Evolutionary conservation across 2,113 vertebrate species (phyloP), one percentile per base, ranked within the genome.

Genomic region (Nothoprocta pentlandii): DNA sequence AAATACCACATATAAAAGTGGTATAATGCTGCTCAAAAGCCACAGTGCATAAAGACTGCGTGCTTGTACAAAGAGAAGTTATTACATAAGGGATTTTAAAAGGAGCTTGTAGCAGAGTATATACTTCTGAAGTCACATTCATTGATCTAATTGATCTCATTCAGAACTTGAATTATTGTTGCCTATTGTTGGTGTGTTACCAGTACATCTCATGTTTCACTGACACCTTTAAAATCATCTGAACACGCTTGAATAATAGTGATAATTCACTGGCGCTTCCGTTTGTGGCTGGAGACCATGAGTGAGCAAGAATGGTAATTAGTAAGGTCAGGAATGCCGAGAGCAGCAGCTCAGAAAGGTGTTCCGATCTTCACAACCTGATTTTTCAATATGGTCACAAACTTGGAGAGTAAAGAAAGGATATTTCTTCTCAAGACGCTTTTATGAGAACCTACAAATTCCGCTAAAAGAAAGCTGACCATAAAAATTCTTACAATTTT

Each of bases 371-470:
- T 87, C 56, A 22, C 34, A 34, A 46, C 68, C 39, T 86, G 61
- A 46, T 78, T 78, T 46, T 91, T 96, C 76, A 88, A 54, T 34
- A 85, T 2, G 23, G 76, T 12, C 71, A 88, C 68, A 80, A 70
- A 94, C 93, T 74, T n/a, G n/a, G 76, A 85, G n/a, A 58, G 71
- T 66, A 23, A 71, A 59, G 90, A 23, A 83, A 87, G 87, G 53
- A 80, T 10, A 76, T 12, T 21, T 80, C 73, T 53, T 62, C 19
- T 44, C 44, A 80, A 82, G 68, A 80, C 2, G 1, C 53, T 93
- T 93, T 90, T 74, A 91, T 85, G 71, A 73, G 30, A 69, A 77
- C 17, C 82, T 78, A 87, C 74, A n/a, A 87, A 90, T 80, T 26
- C 49, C 77, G n/a, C 54, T 91, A 41, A 44, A 85, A 74, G 47